Percentiles rank a stretch among this genome's conserved stretches.
Evolutionary conservation across 1,140 invertebrate genomes (phyloP).

Genomic region (Centruroides vittatus): DNA sequence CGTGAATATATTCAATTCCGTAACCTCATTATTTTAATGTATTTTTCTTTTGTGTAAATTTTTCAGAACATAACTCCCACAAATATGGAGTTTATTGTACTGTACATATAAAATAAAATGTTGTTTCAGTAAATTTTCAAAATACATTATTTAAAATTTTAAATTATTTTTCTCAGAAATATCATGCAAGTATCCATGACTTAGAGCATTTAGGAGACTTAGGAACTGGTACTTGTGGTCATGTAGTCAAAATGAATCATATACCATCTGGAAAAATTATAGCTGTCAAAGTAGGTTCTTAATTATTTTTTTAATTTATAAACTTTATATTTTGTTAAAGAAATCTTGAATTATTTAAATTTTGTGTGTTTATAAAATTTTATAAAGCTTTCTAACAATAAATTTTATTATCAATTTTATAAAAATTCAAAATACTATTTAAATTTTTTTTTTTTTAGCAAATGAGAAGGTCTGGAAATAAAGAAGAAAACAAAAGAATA

Average conservation of each 20-base stretch:
- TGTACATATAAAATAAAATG: too few relatives aligned
- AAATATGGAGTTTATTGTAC: too few relatives aligned
- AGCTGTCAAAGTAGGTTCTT: conserved; percentile 69
- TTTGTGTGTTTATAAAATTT: background rate
- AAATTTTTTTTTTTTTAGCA: conserved; percentile 45
- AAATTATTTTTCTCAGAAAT: conserved; percentile 14
- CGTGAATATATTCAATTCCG: too few relatives aligned
- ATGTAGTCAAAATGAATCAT: conserved; percentile 92
- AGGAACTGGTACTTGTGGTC: conserved; percentile 92
- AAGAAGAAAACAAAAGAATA: conserved; percentile 93
- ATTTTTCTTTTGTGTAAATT: too few relatives aligned
- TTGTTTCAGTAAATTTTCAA: too few relatives aligned
- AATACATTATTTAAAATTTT: too few relatives aligned
- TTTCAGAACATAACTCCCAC: too few relatives aligned
- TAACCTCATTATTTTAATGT: too few relatives aligned
- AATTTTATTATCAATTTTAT: too few relatives aligned
- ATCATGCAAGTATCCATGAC: conserved; percentile 15
- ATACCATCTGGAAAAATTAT: conserved; percentile 67
- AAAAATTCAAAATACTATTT: too few relatives aligned
- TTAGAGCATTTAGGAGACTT: conserved; percentile 54
- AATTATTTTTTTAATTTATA: conserved; percentile 15
- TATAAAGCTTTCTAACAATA: background rate
- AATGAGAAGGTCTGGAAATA: conserved; percentile 92
- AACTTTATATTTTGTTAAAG: too few relatives aligned
- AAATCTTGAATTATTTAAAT: conserved; percentile 11